Conservation (phyloP, 2,888 invertebrate species). For the Perizoma affinitatum region DNA sequence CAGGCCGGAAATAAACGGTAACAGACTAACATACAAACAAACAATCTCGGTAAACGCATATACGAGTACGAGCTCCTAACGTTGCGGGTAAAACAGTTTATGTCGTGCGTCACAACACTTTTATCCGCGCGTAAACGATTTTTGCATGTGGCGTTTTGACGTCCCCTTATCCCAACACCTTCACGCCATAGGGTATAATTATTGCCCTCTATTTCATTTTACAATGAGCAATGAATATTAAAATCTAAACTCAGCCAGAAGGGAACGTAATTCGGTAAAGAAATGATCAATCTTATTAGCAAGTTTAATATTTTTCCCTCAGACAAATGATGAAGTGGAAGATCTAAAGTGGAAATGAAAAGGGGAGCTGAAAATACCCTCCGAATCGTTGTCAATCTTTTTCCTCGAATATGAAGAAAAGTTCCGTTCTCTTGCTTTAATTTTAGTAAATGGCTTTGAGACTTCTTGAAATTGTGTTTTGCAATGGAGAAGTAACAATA, state of each 20-base stretch:
- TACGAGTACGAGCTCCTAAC: no score
- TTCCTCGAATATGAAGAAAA: constrained; percentile 39
- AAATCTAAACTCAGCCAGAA: constrained; percentile 53
- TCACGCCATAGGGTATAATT: constrained; percentile 51
- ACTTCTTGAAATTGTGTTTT: constrained; percentile 16
- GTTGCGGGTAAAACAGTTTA: no score
- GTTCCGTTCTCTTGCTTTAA: constrained; percentile 38
- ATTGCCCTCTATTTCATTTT: constrained; percentile 64
- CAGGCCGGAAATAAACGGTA: no score
- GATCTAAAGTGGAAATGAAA: constrained; percentile 37
- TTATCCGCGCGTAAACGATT: constrained; percentile 60
- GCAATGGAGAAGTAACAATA: background rate
- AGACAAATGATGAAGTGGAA: constrained; percentile 54
- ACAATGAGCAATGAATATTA: constrained; percentile 78
- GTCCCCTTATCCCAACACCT: constrained; percentile 65
- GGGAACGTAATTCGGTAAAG: constrained; percentile 45
- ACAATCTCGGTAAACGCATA: no score
- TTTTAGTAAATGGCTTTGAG: constrained; percentile 36
- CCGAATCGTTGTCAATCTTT: constrained; percentile 43
- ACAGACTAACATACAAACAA: no score
- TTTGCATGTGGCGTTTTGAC: constrained; percentile 72
- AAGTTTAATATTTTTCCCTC: constrained; percentile 50
- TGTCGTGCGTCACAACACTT: background rate
- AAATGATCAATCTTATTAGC: constrained; percentile 55
- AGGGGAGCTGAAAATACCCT: constrained; percentile 43